Evolutionary conservation across 2,113 vertebrate genomes (phyloP).

Genomic region (Apaloderma vittatum): DNA sequence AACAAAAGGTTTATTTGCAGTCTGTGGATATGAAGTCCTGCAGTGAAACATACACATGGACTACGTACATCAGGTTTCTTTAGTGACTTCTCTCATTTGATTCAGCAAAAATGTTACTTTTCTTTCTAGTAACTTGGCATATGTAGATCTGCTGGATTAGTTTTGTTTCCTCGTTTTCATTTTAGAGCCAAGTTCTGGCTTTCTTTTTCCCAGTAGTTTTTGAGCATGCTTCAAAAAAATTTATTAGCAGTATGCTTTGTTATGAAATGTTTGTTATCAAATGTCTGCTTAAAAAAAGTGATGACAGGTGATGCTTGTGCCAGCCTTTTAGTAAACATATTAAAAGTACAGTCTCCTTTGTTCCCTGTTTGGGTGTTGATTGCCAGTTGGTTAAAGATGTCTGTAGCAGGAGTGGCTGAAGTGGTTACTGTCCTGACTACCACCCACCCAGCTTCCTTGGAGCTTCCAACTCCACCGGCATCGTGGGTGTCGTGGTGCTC

Average conservation of each 20-base stretch:
- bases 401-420: not conserved
- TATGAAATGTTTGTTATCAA: not conserved
- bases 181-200: not conserved
- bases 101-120: not conserved
- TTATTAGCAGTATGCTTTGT: not conserved
- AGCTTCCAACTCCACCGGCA: not conserved
- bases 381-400: not conserved
- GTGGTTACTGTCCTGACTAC: not conserved
- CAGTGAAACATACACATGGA: not conserved
- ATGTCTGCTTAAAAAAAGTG: not conserved
- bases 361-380: not conserved
- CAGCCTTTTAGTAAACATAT: not conserved
- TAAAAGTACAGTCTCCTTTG: not conserved
- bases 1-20: not conserved
- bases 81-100: not conserved
- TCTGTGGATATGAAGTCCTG: not conserved
- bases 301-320: not conserved
- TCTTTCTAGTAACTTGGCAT: not conserved
- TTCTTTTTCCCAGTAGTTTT: not conserved
- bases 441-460: not conserved
- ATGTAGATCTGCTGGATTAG: not conserved
- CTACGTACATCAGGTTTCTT: not conserved
- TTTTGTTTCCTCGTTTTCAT: not conserved
- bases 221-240: not conserved
- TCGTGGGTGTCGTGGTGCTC: fast-evolving